phyloP scores from a whole-genome alignment of 2,113 vertebrate genomes.

The Mustelus asterias region DNA sequence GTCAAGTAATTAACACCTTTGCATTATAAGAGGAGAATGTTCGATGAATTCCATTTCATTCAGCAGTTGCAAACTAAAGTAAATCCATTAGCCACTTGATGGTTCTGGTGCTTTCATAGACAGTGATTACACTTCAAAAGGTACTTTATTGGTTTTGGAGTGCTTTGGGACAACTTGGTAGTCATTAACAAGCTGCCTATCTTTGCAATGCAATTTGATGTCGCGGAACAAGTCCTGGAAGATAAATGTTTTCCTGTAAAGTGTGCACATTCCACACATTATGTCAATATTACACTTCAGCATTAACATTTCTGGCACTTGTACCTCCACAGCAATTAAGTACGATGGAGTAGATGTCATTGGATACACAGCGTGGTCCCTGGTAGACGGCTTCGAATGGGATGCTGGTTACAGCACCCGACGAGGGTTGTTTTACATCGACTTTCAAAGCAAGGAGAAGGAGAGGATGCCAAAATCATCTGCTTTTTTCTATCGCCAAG shows the following conservation, averaged over 20 bases:
- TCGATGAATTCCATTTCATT: neutral
- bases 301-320: constrained; percentile 29
- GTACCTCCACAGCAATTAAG: constrained; percentile 63
- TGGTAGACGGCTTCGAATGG: constrained; percentile 95
- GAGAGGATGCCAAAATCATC: constrained; percentile 84
- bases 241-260: constrained; percentile 12
- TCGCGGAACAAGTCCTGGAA: neutral
- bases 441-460: constrained; percentile 82
- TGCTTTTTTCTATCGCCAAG: constrained; percentile 81
- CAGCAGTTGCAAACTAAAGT: neutral
- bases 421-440: constrained; percentile 84
- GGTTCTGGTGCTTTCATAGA: neutral
- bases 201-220: neutral
- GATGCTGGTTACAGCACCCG: constrained; percentile 80
- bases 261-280: neutral
- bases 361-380: constrained; percentile 93
- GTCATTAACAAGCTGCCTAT: neutral
- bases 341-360: constrained; percentile 77
- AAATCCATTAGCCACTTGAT: neutral
- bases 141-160: neutral
- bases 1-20: neutral
- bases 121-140: neutral
- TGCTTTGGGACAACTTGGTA: neutral
- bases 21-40: neutral
- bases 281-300: neutral